Base-by-base conservation (phyloP, 2,113 vertebrate species). In the Leucoraja erinaceus region DNA sequence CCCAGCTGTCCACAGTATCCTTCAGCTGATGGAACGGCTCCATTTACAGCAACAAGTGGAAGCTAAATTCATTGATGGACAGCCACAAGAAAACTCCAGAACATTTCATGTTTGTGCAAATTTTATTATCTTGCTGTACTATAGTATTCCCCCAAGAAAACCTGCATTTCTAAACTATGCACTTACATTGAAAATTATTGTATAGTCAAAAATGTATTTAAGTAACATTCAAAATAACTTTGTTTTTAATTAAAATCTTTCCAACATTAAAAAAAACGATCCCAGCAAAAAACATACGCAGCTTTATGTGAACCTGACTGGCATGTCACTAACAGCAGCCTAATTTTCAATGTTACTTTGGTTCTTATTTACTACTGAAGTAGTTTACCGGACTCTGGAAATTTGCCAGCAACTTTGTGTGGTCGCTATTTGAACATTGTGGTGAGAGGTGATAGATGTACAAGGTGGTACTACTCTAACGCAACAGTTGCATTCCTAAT, bases 211-310 rank as follows among this genome's bases (percentile, higher is more conserved):
- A 63, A 47, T 31, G 63, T 18, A n/a, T 28, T 63, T 31, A 66
- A 86, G 54, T 54, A 84, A 63, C 59, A 16, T 88, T 88, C 31
- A 88, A 88, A 86, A 86, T 28, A 22, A 56, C 20, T 47, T 59
- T 86, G 28, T 47, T 47, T 47, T 88, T 31, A 86, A 59, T 84
- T 59, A 88, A 88, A 88, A 88, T 88, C 14, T 31, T 86, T 88
- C 5, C 28, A 88, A 77, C 75, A 63, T 86, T 61, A 31, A n/a
- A 59, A 86, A 66, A 31, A 88, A 88, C 4, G 4, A 63, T 33
- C 74, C 83, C 83, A 31, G 83, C 83, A 63, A 59, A 63, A 88
- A 88, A 84, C 16, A 12, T 31, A 88, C 28, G 83, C 83, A 88
- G 59, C 31, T 25, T 86, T 25, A 86, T 28, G 63, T 33, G 28